These are phyloP conservation scores for Leptopilina myrica DNA, from an alignment of 2,888 invertebrate species.

Conservation along the genomic window DNA sequence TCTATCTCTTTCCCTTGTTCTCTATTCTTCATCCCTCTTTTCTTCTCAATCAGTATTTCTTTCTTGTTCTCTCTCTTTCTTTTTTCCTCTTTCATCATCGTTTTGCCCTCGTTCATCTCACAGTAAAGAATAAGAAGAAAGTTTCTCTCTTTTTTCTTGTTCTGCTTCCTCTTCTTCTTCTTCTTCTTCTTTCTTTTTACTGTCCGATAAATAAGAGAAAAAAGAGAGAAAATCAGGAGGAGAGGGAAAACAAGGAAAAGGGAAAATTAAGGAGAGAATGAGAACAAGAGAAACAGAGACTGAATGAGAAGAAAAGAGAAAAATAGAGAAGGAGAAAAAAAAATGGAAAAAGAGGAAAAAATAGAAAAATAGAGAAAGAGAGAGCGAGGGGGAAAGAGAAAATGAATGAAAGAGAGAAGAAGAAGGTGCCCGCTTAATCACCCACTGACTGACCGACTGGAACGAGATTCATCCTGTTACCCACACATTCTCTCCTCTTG, in stretches of 20 bases:
- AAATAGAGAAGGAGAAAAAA: too few species aligned
- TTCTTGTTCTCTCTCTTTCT: conserved; percentile 67
- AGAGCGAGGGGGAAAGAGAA: too few species aligned
- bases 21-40: too few species aligned
- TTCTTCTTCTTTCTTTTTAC: conserved; percentile 43
- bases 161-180: conserved; percentile 39
- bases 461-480: conserved; percentile 51
- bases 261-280: too few species aligned
- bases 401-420: conserved; percentile 17
- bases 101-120: conserved; percentile 40
- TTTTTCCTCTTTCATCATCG: conserved; percentile 59
- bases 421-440: conserved; percentile 57
- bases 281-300: too few species aligned
- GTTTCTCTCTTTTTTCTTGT: conserved; percentile 37
- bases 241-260: too few species aligned
- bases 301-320: too few species aligned
- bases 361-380: too few species aligned
- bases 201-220: too few species aligned
- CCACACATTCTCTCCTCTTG: conserved; percentile 31
- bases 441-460: conserved; percentile 59
- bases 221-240: too few species aligned
- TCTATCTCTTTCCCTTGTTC: too few species aligned
- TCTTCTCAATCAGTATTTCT: neutral
- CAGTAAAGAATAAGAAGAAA: neutral
- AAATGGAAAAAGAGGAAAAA: too few species aligned